phyloP scores from a whole-genome alignment of 2,888 invertebrate species.

The Brachyptera putata region DNA sequence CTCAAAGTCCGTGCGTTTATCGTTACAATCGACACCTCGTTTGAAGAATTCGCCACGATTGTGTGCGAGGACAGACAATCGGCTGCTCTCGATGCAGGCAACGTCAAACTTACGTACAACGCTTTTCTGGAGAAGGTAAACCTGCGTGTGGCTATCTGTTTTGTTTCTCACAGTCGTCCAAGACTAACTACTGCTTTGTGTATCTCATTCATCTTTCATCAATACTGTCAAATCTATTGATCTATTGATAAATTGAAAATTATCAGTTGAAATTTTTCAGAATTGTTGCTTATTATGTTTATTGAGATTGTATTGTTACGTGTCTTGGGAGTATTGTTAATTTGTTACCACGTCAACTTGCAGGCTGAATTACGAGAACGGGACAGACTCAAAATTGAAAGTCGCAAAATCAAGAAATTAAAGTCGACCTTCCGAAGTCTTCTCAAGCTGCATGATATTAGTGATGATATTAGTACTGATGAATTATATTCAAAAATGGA shows the following conservation, averaged over 20 bases:
- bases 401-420: slow-evolving; percentile 76
- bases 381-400: slow-evolving; percentile 89
- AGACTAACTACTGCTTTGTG: neutral
- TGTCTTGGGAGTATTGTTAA: no score
- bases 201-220: neutral
- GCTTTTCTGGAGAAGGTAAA: slow-evolving; percentile 79
- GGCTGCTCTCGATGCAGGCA: slow-evolving; percentile 90
- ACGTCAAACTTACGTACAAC: slow-evolving; percentile 95
- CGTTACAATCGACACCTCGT: slow-evolving; percentile 73
- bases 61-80: slow-evolving; percentile 93
- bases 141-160: no score
- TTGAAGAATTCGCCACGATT: slow-evolving; percentile 93
- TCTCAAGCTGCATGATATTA: no score
- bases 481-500: no score
- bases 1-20: slow-evolving; percentile 82
- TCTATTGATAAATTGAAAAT: no score
- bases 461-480: slow-evolving; percentile 16
- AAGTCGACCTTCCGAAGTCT: slow-evolving; percentile 54
- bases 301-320: no score
- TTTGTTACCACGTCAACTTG: no score
- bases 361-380: slow-evolving; percentile 84
- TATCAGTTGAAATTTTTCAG: no score
- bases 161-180: neutral
- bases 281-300: no score
- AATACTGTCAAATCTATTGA: no score